Conservation (phyloP, 1,140 invertebrate species). For the Lepidurus arcticus region DNA sequence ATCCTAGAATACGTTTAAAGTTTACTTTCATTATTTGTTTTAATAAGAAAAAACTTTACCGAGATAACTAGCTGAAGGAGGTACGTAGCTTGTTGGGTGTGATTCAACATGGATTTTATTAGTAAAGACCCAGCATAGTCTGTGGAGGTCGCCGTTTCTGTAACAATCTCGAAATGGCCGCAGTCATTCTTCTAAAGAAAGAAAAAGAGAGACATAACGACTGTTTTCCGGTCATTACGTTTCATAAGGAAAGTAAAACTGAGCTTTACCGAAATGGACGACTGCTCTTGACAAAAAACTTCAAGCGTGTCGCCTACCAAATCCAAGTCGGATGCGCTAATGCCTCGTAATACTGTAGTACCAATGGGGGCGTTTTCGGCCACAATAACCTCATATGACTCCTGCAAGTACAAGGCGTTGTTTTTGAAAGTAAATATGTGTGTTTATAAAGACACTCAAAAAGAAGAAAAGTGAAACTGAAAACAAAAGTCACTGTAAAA, state of each 20-base stretch:
- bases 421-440: not conserved
- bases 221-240: not conserved
- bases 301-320: constrained; percentile 70
- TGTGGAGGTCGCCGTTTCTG: not conserved
- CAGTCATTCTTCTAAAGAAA: not conserved
- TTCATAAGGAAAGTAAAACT: not conserved
- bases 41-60: not conserved
- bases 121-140: not conserved
- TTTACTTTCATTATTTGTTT: constrained; percentile 33
- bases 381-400: constrained; percentile 70
- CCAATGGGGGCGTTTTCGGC: constrained; percentile 69
- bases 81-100: not conserved
- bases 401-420: constrained; percentile 47
- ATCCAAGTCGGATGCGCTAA: constrained; percentile 70
- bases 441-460: too few relatives aligned
- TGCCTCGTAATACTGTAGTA: constrained; percentile 63
- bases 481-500: not conserved
- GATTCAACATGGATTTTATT: not conserved
- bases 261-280: not conserved
- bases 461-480: too few relatives aligned
- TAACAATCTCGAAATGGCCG: not conserved
- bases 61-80: not conserved
- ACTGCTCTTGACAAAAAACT: constrained; percentile 58
- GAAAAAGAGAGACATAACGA: not conserved
- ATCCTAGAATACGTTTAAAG: constrained; percentile 53